These are phyloP conservation scores for Sparus aurata DNA, from an alignment of 2,797 vertebrate species.

Conservation along the genomic window DNA sequence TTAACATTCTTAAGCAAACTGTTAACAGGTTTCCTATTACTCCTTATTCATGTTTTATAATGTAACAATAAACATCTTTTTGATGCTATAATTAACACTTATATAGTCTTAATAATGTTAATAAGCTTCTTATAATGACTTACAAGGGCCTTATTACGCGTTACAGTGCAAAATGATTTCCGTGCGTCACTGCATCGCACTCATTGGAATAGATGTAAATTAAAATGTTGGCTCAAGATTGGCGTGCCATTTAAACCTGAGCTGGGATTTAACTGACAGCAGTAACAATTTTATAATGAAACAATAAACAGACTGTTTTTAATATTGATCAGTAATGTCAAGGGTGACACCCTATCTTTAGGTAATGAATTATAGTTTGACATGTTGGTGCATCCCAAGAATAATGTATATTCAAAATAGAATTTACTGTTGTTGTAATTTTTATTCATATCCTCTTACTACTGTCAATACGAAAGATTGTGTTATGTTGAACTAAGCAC, in stretches of 20 bases:
- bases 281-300: not conserved
- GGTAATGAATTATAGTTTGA: not conserved
- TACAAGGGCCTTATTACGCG: too few species aligned
- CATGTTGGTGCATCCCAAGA: not conserved
- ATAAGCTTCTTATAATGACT: too few species aligned
- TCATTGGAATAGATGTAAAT: not conserved
- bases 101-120: too few species aligned
- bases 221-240: not conserved
- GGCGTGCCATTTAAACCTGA: not conserved
- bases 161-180: not conserved
- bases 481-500: not conserved
- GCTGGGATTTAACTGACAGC: slow-evolving; percentile 11
- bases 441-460: too few species aligned
- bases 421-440: not conserved
- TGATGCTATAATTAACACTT: too few species aligned
- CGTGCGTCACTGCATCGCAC: not conserved
- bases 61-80: too few species aligned
- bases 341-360: not conserved
- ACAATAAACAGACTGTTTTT: slow-evolving; percentile 10
- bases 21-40: too few species aligned
- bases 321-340: not conserved
- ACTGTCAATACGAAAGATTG: too few species aligned
- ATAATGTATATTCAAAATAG: not conserved
- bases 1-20: too few species aligned
- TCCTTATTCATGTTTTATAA: too few species aligned